Base-by-base conservation (phyloP, 1,140 invertebrate species). In the Drosophila tropicalis region DNA sequence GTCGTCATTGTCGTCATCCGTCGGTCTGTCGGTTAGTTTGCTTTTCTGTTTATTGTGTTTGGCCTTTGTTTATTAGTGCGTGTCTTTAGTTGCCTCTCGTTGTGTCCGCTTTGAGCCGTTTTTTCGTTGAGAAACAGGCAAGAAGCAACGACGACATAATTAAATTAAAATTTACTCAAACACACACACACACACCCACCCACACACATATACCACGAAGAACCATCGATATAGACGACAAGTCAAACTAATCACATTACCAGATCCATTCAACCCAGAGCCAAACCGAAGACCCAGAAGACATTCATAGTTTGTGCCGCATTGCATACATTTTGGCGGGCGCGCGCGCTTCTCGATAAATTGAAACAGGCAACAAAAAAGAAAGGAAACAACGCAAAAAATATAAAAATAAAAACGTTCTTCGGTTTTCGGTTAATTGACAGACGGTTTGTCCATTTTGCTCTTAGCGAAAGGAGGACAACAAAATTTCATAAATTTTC, bases 91-190 rank as follows among this genome's bases (percentile, higher is more conserved):
- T 79, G 61, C 56, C 54, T 39, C 69, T 55, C 63, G 54, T 63
- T 67, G 17, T 22, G 44, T 79, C 34, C 25, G 65, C 81, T 81
- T 77, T 77, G 71, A 72, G 83, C 75, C 64, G 79, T 82, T 82
- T 78, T 70, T 87, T 81, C 81, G 70, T 72, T 68, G 76, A 64
- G 61, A 70, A 75, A 64, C 64, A 65, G 19, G 61, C 63, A 12
- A 63, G 17, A 62, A 29, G 51, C 41, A 56, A 74, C 75, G 66
- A 71, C 67, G 69, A 87, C 83, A 86, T 86, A 87, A 86, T 86
- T 86, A 87, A 86, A 86, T 86, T 86, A 86, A 86, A 86, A 86
- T 86, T 79, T 87, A 68, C 83, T 75, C 76, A 72, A 70, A 29
- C 56, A 58, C 39, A 34, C 19, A 29, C 29, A 41, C 60, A 44